These are phyloP conservation scores for Chloropsis hardwickii DNA, from an alignment of 2,113 vertebrate species.

Conservation along the genomic window DNA sequence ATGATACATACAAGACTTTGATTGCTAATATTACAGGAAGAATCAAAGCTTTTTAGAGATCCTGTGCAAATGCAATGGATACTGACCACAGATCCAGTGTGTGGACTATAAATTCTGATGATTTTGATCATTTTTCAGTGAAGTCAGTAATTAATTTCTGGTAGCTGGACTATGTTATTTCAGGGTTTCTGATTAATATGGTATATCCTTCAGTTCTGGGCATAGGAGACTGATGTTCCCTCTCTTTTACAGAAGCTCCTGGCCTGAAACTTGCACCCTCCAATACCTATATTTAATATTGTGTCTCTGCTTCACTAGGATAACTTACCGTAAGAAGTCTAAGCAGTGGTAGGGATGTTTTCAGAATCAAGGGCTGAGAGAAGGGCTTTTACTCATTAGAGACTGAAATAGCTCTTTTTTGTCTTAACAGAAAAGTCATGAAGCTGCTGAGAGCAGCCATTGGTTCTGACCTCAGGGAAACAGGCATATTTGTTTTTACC, in stretches of 20 bases:
- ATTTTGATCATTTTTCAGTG: not conserved
- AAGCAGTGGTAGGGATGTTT: not conserved
- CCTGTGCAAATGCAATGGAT: not conserved
- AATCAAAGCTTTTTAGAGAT: not conserved
- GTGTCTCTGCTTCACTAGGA: not conserved
- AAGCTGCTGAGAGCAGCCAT: not conserved
- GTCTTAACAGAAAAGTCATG: not conserved
- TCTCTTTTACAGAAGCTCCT: not conserved
- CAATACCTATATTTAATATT: not conserved
- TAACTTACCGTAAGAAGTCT: not conserved
- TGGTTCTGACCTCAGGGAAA: not conserved
- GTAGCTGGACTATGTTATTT: not conserved
- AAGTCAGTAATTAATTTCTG: not conserved
- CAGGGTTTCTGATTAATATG: not conserved
- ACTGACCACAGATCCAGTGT: not conserved
- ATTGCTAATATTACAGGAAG: not conserved
- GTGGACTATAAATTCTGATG: not conserved
- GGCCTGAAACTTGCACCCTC: not conserved
- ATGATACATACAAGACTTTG: not conserved
- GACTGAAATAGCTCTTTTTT: not conserved
- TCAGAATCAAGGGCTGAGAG: not conserved
- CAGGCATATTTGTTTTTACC: not conserved
- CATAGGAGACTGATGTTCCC: fast-evolving
- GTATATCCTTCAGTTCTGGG: not conserved
- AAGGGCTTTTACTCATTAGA: not conserved